Evolutionary conservation across 2,888 invertebrate genomes (phyloP), one percentile per base, ranked within the genome.

Genomic region (Nephrotoma flavescens): DNA sequence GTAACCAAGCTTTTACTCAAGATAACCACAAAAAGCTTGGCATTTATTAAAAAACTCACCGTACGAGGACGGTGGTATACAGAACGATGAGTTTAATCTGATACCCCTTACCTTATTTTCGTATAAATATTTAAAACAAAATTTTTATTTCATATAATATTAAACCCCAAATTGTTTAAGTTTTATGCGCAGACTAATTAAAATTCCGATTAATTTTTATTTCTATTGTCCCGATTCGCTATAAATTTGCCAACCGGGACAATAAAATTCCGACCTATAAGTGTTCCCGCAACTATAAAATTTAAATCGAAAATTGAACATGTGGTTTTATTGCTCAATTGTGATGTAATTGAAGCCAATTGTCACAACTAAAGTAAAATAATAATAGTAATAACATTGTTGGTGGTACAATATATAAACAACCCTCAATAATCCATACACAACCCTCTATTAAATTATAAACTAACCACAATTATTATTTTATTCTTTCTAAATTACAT

Each of bases 251-350:
- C 3, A 52, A 52, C 6, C 15, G 52, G 31, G 9, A 71, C 1
- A 71, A 71, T 71, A 71, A 71, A 71, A 71, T 71, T 71, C 71
- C 71, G 9, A 71, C 31, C 52, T 15, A 52, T 52, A 19, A 4
- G 12, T 15, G 52, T 31, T 31, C 31, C 31, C 31, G 31, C 31
- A 41, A 83, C 12, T 71, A n/a, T n/a, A 41, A 83, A 83, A 83
- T 9, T 41, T 31, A 41, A 47, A 47, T 47, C 47, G n/a, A 84
- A 84, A 84, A 84, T 84, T 86, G 86, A 86, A 86, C 86, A 86
- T 86, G 83, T 86, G 86, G 83, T 86, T 83, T 86, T 86, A 86
- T 86, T 86, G 86, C 86, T 86, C 86, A 86, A 86, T 86, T 86
- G 57, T 86, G 42, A 83, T 86, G 86, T 86, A 86, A 86, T 86